These are phyloP conservation scores for Chrysotoxum bicinctum DNA, from an alignment of 2,888 invertebrate species.

Conservation along the genomic window DNA sequence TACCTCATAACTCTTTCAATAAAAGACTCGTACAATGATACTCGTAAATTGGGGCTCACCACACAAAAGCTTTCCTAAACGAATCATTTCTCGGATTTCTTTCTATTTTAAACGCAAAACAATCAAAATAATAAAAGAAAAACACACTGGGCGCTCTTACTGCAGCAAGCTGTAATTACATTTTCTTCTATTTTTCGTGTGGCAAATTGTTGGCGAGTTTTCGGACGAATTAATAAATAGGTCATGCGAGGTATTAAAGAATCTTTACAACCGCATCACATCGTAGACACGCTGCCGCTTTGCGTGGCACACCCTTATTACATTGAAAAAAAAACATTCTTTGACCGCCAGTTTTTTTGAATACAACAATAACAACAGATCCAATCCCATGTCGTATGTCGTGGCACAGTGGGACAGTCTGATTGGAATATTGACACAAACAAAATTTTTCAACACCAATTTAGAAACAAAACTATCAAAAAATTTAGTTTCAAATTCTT, in stretches of 20 bases:
- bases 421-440: neutral
- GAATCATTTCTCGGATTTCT: constrained; percentile 46
- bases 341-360: constrained; percentile 53
- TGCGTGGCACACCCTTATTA: constrained; percentile 55
- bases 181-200: constrained; percentile 40
- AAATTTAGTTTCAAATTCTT: too few relatives aligned
- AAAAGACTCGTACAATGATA: neutral
- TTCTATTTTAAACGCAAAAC: constrained; percentile 50
- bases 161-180: constrained; percentile 34
- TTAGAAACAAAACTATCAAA: too few relatives aligned
- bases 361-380: neutral
- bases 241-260: constrained; percentile 53
- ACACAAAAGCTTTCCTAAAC: neutral
- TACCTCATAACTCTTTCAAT: neutral
- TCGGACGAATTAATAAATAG: constrained; percentile 65
- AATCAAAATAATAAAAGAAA: constrained; percentile 8
- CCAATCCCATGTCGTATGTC: constrained; percentile 2
- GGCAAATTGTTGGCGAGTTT: constrained; percentile 51
- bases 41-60: neutral
- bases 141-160: neutral
- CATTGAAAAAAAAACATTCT: constrained; percentile 38
- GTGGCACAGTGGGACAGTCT: neutral
- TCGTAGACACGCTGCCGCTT: neutral
- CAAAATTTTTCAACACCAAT: too few relatives aligned
- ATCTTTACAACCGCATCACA: constrained; percentile 44